Evolutionary conservation across 1,140 invertebrate species (phyloP).

Genomic region (Adelges cooleyi): DNA sequence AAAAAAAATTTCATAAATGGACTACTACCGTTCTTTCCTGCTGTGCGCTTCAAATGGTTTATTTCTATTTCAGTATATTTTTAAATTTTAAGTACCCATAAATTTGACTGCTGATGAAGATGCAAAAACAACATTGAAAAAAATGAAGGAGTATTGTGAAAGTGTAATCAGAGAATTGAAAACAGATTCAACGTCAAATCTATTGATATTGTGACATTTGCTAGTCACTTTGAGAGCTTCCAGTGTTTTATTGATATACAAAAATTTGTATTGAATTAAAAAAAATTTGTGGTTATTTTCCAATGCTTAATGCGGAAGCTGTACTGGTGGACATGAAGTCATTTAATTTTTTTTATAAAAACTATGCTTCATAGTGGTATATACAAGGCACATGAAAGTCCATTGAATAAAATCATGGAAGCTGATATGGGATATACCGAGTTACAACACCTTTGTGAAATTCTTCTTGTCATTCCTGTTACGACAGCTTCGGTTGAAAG

Average conservation of each 20-base stretch:
- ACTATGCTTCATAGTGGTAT: too few relatives aligned
- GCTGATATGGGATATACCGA: too few relatives aligned
- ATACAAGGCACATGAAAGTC: too few relatives aligned
- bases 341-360: background rate
- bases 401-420: too few relatives aligned
- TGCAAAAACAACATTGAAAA: background rate
- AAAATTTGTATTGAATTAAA: slow-evolving; percentile 1
- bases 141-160: background rate
- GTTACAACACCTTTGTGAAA: too few relatives aligned
- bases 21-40: too few relatives aligned
- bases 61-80: too few relatives aligned
- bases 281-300: background rate
- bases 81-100: too few relatives aligned
- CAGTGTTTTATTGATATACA: background rate
- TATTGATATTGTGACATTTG: slow-evolving; percentile 6
- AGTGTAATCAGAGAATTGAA: background rate
- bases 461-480: too few relatives aligned
- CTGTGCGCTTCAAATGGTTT: too few relatives aligned
- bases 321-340: background rate
- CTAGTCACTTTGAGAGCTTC: slow-evolving; percentile 7
- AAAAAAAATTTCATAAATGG: too few relatives aligned
- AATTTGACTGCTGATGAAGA: slow-evolving; percentile 1
- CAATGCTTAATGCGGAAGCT: too few relatives aligned
- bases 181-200: background rate
- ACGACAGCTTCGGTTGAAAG: background rate